Percentiles rank a stretch among this genome's conserved stretches.
phyloP scores from a whole-genome alignment of 2,113 vertebrate species.

The Canis aureus region DNA sequence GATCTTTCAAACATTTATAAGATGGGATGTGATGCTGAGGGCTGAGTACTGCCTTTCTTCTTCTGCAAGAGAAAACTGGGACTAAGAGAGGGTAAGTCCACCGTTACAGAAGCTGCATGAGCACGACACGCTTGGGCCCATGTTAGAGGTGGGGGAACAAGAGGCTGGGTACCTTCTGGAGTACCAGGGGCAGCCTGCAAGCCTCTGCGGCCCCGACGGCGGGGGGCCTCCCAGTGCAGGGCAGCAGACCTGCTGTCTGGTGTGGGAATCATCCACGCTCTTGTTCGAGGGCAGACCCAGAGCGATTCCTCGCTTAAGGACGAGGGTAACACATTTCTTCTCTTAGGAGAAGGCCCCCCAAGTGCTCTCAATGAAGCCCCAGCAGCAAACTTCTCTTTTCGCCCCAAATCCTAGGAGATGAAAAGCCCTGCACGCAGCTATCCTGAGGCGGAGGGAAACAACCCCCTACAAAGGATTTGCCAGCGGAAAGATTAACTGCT shows the following conservation, averaged over 20 bases:
- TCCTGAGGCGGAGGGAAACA: slow-evolving; percentile 44
- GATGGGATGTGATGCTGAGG: not conserved
- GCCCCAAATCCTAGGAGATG: not conserved
- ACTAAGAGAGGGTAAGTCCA: not conserved
- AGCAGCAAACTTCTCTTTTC: not conserved
- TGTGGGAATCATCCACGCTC: not conserved
- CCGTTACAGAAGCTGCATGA: not conserved
- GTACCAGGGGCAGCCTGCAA: not conserved
- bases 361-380: not conserved
- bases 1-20: not conserved
- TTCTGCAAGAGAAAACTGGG: not conserved
- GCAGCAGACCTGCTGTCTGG: not conserved
- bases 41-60: not conserved
- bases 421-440: not conserved
- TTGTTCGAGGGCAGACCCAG: not conserved
- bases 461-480: slow-evolving; percentile 80
- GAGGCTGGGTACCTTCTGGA: not conserved
- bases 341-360: not conserved
- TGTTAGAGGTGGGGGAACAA: not conserved
- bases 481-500: slow-evolving; percentile 87
- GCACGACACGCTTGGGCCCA: not conserved
- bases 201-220: accelerated
- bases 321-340: not conserved
- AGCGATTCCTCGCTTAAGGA: not conserved
- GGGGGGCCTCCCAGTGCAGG: accelerated